Conservation (phyloP, 2,113 vertebrate species). For the Ictalurus furcatus region DNA sequence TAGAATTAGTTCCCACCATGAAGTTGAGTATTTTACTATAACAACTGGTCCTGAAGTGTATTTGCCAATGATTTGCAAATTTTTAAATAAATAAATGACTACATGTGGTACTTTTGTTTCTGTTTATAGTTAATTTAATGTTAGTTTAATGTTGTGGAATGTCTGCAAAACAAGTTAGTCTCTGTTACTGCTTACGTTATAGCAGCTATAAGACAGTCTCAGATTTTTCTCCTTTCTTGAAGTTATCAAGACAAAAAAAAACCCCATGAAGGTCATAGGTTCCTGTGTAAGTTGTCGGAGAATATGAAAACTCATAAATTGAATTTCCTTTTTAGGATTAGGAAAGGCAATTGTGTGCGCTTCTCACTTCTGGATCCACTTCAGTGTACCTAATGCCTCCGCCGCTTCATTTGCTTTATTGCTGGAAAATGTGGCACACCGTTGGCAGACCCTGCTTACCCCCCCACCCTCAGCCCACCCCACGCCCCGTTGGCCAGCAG, state of each 20-base stretch:
- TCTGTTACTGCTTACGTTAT: too few species aligned
- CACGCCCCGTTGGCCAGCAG: background rate
- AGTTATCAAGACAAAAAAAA: background rate
- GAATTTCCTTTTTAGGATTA: background rate
- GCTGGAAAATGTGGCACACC: conserved; percentile 21
- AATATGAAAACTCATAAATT: background rate
- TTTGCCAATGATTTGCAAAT: background rate
- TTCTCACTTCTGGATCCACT: background rate
- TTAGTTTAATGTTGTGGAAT: too few species aligned
- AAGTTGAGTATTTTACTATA: background rate
- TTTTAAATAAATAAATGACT: too few species aligned
- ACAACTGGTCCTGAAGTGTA: background rate
- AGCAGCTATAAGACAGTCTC: too few species aligned
- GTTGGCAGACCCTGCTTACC: background rate
- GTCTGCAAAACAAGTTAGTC: too few species aligned
- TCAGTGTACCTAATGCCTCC: background rate
- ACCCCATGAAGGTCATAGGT: background rate
- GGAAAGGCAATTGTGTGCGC: background rate
- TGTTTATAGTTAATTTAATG: too few species aligned
- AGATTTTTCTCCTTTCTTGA: background rate
- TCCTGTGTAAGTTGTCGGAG: too few species aligned
- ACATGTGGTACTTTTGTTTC: too few species aligned
- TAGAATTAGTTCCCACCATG: background rate
- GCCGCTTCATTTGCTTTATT: conserved; percentile 2
- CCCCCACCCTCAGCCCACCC: background rate